Evolutionary conservation across 2,797 vertebrate genomes (phyloP), one percentile per base, ranked within the genome.

Genomic region (Pogonophryne albipinna): DNA sequence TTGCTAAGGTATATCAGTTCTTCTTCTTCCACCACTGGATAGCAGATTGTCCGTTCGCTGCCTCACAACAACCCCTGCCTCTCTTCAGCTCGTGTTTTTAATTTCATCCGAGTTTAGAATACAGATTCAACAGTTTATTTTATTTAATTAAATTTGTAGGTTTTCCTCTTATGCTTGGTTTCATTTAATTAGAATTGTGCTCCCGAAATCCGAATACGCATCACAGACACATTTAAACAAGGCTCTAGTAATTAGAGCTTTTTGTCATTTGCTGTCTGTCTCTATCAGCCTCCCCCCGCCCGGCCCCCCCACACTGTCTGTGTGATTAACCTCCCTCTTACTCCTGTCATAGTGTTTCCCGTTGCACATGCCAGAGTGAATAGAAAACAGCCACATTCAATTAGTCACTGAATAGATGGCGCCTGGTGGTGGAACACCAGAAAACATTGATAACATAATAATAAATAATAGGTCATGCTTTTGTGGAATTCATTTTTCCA

Each of bases 151-250:
- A 82, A 88, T 89, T 64, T 62, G 75, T 66, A 74, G 67, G 31
- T 87, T 91, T 91, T 83, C 66, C 80, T 85, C 82, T 81, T 80
- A 72, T 87, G 91, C 92, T 91, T 84, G 80, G 83, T 86, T 91
- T 91, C 64, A 86, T 94, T 94, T 91, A 92, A 94, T 95, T 94
- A 89, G 82, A 92, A 91, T 93, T 93, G 85, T 71, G 66, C 84
- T 88, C 58, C 80, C 79, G 44, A 38, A 76, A 80, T 88, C 88
- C 89, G 88, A 85, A 92, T 75, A 74, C 58, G 20, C 89, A 85
- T 27, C 83, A 83, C 84, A 83, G 90, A 87, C 86, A 84, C 87
- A 89, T 93, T 94, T 88, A 90, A 87, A 90, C 85, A 87, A 84
- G 85, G 71, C 80, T 57, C 57, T 64, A 76, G 90, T 94, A 95